These are phyloP conservation scores for Oithona nana DNA, from an alignment of 2,888 invertebrate genomes.

Conservation along the genomic window DNA sequence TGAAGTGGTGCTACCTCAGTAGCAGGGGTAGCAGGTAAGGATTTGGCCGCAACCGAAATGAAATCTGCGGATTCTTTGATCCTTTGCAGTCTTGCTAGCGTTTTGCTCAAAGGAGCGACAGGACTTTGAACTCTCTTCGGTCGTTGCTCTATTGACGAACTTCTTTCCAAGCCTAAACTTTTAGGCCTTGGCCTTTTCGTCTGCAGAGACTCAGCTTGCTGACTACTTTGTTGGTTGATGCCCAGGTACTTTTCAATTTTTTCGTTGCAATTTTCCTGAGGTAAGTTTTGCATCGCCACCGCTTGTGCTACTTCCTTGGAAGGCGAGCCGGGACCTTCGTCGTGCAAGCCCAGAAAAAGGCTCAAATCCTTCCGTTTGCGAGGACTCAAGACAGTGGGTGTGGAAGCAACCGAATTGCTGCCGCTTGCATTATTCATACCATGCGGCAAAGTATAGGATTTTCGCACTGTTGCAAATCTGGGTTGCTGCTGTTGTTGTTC, in stretches of 20 bases:
- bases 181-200: neutral
- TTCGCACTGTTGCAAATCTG: slow-evolving; percentile 8
- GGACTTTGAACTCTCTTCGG: neutral
- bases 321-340: neutral
- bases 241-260: slow-evolving; percentile 4
- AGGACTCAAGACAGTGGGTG: neutral
- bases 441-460: slow-evolving; percentile 10
- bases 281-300: neutral
- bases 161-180: neutral
- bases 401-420: neutral
- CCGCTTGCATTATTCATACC: neutral
- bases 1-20: neutral
- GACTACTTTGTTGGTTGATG: neutral
- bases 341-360: neutral
- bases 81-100: neutral
- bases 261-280: neutral
- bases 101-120: neutral
- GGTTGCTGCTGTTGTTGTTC: neutral
- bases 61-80: neutral
- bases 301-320: neutral
- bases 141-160: neutral
- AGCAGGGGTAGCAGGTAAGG: slow-evolving; percentile 3
- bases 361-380: neutral
- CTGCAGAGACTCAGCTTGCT: neutral
- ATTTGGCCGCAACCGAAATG: neutral